Conservation (phyloP, 2,113 vertebrate species). For the Puntigrus tetrazona region DNA sequence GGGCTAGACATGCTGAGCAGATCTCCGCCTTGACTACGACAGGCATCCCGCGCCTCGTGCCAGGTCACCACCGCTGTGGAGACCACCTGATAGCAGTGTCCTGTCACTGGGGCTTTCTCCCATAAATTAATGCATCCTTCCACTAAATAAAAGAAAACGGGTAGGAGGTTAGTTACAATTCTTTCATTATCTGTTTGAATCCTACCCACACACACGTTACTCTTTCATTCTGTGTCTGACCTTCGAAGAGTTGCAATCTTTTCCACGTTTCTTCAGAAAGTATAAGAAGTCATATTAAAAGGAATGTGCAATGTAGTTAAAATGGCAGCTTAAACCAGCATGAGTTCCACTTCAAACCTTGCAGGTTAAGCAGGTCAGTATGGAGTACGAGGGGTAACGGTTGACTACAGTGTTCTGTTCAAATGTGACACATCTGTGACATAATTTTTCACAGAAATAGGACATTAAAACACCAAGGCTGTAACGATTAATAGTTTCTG, state of each 20-base stretch:
- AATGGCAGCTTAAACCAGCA: conserved; percentile 3
- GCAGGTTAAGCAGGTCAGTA: neutral
- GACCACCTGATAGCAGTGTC: conserved; percentile 89
- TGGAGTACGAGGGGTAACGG: neutral
- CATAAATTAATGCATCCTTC: conserved; percentile 82
- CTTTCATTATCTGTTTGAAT: neutral
- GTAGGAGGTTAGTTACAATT: neutral
- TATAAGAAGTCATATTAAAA: neutral
- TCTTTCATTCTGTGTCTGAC: neutral
- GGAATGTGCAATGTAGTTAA: neutral
- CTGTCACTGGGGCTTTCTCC: conserved; percentile 64
- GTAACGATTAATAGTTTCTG: no score
- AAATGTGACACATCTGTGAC: no score
- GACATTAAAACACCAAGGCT: no score
- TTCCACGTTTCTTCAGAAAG: neutral
- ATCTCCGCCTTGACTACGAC: conserved; percentile 88
- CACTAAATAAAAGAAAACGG: conserved; percentile 70
- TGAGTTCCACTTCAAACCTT: neutral
- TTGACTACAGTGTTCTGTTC: neutral
- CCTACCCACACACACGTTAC: neutral
- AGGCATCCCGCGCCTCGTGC: conserved; percentile 89
- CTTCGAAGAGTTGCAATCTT: neutral
- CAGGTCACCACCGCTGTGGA: conserved; percentile 81
- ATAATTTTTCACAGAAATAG: no score
- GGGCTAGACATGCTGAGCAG: conserved; percentile 81